Evolutionary conservation across 2,888 invertebrate genomes (phyloP), one percentile per base, ranked within the genome.

Genomic region (Nomada ruficornis): DNA sequence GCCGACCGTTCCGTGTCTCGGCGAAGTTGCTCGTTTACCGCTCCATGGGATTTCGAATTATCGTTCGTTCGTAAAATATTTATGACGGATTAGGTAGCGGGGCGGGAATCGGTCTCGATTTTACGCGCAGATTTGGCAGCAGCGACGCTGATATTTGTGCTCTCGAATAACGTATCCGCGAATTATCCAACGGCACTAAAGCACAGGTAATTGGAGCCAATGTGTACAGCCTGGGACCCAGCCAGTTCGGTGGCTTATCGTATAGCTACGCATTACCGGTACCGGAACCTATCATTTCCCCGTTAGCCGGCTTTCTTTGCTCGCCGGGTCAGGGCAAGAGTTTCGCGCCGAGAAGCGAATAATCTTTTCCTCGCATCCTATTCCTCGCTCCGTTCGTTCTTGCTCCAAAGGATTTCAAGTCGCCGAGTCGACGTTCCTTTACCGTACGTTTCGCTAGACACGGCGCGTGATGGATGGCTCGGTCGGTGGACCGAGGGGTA

Each of bases 401-500:
- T 67, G 57, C 71, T 20, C 11, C 52, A 10, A 42, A 69, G 76
- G 72, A 84, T 77, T 80, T 65, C 82, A 52, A 70, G 65, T 26
- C 57, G 42, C 36, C 67, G 71, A 44, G 54, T 18, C 72, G 63
- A 73, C 72, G 64, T 80, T 63, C 47, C 74, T 44, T 67, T 63
- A 52, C 57, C 78, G 55, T 63, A 67, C 54, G 74, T 75, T 63
- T 44, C 72, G 80, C n/a, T 63, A 67, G 72, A 82, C 70, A 67
- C 52, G 59, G 11, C 62, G n/a, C 29, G 83, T 86, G 86, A 86
- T 86, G 72, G 70, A 86, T 86, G 86, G 70, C 64, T 62, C 71
- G 65, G 73, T 65, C 65, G 65, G 57, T 70, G 69, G 75, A 72
- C 83, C 57, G 11, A 57, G 57, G 47, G 47, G 36, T 7, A 47